Evolutionary conservation across 2,113 vertebrate species (phyloP).

Genomic region (Poecile atricapillus): DNA sequence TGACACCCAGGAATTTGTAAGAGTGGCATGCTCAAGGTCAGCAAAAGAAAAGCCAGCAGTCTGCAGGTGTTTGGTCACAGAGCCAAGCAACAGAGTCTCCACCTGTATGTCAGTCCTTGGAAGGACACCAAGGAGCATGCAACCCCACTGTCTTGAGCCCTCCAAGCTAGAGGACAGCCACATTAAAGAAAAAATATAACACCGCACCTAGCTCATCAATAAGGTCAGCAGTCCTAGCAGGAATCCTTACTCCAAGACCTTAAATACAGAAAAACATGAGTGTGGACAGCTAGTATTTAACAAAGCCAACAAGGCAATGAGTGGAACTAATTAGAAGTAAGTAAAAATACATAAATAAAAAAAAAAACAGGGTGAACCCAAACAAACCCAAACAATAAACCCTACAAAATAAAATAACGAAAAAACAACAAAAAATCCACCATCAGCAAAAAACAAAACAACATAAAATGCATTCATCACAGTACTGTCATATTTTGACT

Average conservation of each 20-base stretch:
- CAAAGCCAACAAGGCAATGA: neutral
- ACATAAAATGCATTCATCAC: neutral
- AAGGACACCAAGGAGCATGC: neutral
- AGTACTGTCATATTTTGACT: neutral
- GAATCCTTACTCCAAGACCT: neutral
- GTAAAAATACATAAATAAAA: neutral
- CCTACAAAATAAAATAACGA: neutral
- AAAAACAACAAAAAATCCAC: neutral
- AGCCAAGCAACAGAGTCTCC: neutral
- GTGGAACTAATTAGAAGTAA: neutral
- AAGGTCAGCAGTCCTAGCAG: neutral
- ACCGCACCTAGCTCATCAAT: neutral
- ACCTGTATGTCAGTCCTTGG: neutral
- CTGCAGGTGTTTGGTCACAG: neutral
- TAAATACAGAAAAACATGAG: neutral
- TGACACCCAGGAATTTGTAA: neutral
- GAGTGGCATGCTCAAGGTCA: neutral
- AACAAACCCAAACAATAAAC: neutral
- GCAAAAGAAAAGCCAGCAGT: neutral
- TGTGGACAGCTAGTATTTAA: neutral
- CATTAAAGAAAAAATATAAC: neutral
- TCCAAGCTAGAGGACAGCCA: neutral
- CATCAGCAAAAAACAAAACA: neutral
- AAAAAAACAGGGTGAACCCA: rapidly evolving
- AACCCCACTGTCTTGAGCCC: neutral